Evolutionary conservation across 2,797 vertebrate species (phyloP).

Genomic region (Epinephelus malabaricus): DNA sequence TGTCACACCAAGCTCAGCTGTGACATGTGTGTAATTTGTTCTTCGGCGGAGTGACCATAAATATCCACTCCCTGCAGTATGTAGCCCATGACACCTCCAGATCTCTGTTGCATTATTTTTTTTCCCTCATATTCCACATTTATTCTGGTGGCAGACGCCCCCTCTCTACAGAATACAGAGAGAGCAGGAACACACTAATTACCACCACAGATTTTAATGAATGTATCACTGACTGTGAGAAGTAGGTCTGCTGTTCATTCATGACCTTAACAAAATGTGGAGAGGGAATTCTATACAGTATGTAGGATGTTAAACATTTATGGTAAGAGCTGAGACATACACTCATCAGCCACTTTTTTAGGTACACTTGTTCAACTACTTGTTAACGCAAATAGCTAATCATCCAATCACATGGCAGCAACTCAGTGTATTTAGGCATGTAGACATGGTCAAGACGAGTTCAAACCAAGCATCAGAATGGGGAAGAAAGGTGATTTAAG

Average conservation of each 20-base stretch:
- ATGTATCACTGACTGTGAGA: constrained; percentile 19
- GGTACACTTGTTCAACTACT: no score
- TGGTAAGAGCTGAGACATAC: not conserved
- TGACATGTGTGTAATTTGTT: constrained; percentile 81
- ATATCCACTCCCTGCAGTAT: constrained; percentile 74
- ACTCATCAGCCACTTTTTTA: no score
- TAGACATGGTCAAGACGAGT: no score
- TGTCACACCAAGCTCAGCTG: constrained; percentile 83
- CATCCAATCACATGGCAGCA: no score
- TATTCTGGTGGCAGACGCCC: constrained; percentile 50
- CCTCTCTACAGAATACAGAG: constrained; percentile 32
- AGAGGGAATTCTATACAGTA: not conserved
- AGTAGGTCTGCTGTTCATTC: constrained; percentile 37
- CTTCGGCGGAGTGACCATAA: constrained; percentile 68
- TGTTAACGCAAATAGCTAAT: no score
- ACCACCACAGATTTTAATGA: constrained; percentile 37
- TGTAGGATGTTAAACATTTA: not conserved
- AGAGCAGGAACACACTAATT: constrained; percentile 34
- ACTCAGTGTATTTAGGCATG: no score
- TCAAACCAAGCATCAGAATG: no score
- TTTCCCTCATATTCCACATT: constrained; percentile 53
- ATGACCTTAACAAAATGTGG: constrained; percentile 13
- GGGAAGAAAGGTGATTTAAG: no score
- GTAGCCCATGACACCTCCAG: constrained; percentile 64
- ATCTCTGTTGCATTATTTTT: constrained; percentile 50